Conservation (phyloP, 2,888 invertebrate genomes). For the Conistra vaccinii region DNA sequence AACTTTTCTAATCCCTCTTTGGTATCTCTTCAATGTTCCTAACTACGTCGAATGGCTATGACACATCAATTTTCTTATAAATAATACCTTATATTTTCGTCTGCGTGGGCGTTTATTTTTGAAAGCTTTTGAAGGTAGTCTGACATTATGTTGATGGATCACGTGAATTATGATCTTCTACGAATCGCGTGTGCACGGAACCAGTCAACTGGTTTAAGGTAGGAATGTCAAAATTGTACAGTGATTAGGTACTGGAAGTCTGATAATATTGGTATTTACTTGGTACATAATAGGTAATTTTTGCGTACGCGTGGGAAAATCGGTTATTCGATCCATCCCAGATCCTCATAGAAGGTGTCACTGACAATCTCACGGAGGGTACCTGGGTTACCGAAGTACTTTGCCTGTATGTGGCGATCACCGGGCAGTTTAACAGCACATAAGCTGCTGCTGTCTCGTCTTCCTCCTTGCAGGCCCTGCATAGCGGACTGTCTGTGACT, state of each 20-base stretch:
- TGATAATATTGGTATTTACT: neutral
- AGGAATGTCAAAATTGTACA: neutral
- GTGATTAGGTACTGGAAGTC: neutral
- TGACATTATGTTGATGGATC: slow-evolving; percentile 27
- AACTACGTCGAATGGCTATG: slow-evolving; percentile 56
- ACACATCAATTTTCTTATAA: slow-evolving; percentile 65
- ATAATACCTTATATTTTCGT: slow-evolving; percentile 47
- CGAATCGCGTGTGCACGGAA: neutral
- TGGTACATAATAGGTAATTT: no score
- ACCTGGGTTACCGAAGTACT: no score
- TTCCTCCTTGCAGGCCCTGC: no score
- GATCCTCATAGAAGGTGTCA: no score
- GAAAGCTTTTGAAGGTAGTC: slow-evolving; percentile 3
- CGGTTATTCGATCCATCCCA: no score
- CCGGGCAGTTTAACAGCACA: no score
- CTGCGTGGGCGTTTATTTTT: slow-evolving; percentile 35
- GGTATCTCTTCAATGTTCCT: slow-evolving; percentile 49
- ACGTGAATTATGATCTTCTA: slow-evolving; percentile 11
- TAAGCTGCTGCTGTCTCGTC: no score
- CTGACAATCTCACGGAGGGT: no score
- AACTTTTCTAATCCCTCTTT: slow-evolving; percentile 60
- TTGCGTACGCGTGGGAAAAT: no score
- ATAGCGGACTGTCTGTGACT: no score
- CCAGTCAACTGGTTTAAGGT: neutral
- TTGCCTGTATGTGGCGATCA: no score